Evolutionary conservation across 2,888 invertebrate genomes (phyloP).

Genomic region (Marronus borbonicus): DNA sequence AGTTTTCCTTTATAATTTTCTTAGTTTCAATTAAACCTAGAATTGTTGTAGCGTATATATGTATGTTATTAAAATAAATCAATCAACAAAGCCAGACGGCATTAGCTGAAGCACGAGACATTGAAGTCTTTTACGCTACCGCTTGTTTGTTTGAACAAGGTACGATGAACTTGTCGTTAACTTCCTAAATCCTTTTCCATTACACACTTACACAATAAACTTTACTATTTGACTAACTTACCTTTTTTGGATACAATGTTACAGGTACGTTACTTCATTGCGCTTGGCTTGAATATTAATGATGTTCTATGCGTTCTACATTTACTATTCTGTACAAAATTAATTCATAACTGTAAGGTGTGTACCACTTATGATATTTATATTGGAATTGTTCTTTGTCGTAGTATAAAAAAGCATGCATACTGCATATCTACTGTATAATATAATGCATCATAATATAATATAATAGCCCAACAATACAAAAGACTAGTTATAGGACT

Average conservation of each 20-base stretch:
- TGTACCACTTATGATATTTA: conserved; percentile 30
- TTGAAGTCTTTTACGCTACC: not conserved
- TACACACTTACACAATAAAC: conserved; percentile 32
- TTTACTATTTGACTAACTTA: conserved; percentile 10
- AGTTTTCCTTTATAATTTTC: conserved; percentile 6
- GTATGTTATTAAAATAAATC: conserved; percentile 16
- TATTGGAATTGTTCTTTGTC: not conserved
- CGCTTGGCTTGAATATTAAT: conserved; percentile 30
- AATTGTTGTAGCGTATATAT: not conserved
- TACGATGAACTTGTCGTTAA: conserved; percentile 41
- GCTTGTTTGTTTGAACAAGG: not conserved
- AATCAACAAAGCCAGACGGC: not conserved
- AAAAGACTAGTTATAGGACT: too few relatives aligned
- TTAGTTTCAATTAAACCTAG: conserved; percentile 9
- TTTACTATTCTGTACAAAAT: conserved; percentile 34
- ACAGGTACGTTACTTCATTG: conserved; percentile 32
- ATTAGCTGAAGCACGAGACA: not conserved
- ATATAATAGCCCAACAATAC: too few relatives aligned
- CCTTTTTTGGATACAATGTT: conserved; percentile 32
- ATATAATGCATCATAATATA: too few relatives aligned
- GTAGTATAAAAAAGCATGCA: not conserved
- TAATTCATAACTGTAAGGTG: conserved; percentile 43
- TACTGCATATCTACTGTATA: not conserved
- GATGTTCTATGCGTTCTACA: conserved; percentile 19
- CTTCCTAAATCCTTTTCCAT: conserved; percentile 39